Evolutionary conservation across 1,140 invertebrate species (phyloP).

Genomic region (Drosophila rhopaloa): DNA sequence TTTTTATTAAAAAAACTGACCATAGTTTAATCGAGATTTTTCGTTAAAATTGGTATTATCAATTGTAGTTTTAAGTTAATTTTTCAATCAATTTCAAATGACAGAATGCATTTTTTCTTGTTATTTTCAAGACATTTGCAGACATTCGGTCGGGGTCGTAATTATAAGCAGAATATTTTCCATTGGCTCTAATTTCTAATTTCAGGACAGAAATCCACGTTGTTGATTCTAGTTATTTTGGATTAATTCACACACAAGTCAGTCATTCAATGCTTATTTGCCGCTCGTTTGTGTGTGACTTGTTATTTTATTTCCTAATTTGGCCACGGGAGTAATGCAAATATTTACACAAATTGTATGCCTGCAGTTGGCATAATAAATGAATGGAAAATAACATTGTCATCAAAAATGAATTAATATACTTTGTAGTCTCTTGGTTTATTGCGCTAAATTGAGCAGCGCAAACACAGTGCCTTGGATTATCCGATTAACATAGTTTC

Average conservation of each 20-base stretch:
- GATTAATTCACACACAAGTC: conserved; percentile 60
- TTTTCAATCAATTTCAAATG: neutral
- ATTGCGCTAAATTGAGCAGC: conserved; percentile 5
- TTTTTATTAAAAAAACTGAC: neutral
- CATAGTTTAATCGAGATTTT: neutral
- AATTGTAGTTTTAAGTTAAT: conserved; percentile 1
- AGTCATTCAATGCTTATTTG: conserved; percentile 14
- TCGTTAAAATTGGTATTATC: neutral
- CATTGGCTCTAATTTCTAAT: conserved; percentile 24
- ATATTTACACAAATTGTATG: conserved; percentile 50
- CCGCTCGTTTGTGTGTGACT: conserved; percentile 23
- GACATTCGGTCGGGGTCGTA: neutral
- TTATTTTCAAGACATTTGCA: neutral
- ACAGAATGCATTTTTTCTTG: neutral
- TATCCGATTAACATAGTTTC: conserved; percentile 5
- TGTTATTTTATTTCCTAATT: conserved; percentile 34
- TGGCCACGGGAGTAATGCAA: conserved; percentile 47
- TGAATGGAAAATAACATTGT: conserved; percentile 46
- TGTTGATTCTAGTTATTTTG: conserved; percentile 61
- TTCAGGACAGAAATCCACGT: conserved; percentile 27
- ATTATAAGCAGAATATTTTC: conserved; percentile 10
- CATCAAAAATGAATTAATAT: conserved; percentile 35
- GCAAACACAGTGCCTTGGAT: conserved; percentile 26
- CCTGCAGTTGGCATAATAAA: conserved; percentile 31
- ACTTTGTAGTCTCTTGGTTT: conserved; percentile 7